These are phyloP conservation scores for Neomonachus schauinslandi DNA, from an alignment of 2,113 vertebrate genomes.

Conservation along the genomic window DNA sequence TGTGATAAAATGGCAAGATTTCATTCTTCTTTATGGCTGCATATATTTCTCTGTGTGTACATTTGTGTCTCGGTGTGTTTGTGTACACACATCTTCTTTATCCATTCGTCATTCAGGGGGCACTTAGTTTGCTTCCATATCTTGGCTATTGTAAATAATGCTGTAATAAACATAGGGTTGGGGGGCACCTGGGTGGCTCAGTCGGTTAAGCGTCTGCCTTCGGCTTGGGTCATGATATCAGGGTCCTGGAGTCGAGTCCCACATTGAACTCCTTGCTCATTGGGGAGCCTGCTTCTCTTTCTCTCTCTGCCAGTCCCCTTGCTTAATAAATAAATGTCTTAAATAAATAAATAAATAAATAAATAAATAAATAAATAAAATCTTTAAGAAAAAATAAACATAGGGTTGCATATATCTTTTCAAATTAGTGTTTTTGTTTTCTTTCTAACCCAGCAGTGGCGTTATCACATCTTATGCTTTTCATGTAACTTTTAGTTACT, in stretches of 20 bases:
- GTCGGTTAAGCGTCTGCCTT: no score
- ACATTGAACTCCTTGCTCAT: no score
- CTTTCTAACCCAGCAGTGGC: background rate
- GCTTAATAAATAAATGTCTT: no score
- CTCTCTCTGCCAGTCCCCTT: no score
- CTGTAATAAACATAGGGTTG: background rate
- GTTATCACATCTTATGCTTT: background rate
- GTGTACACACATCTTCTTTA: background rate
- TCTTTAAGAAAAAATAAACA: background rate
- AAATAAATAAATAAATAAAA: no score
- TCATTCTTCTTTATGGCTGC: background rate
- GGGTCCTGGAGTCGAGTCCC: no score
- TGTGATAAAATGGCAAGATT: background rate
- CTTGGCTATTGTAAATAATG: background rate
- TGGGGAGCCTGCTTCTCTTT: no score
- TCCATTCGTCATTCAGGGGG: background rate
- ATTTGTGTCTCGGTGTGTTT: background rate
- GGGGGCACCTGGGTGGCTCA: no score
- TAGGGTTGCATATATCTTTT: background rate
- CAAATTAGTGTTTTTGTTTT: background rate
- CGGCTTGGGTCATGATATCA: no score
- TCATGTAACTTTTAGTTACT: background rate
- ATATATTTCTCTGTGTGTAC: background rate
- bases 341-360: no score
- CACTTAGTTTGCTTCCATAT: background rate